Percentiles rank a stretch among this genome's conserved stretches.
phyloP scores from a whole-genome alignment of 2,797 vertebrate genomes.

The Chromis chromis region DNA sequence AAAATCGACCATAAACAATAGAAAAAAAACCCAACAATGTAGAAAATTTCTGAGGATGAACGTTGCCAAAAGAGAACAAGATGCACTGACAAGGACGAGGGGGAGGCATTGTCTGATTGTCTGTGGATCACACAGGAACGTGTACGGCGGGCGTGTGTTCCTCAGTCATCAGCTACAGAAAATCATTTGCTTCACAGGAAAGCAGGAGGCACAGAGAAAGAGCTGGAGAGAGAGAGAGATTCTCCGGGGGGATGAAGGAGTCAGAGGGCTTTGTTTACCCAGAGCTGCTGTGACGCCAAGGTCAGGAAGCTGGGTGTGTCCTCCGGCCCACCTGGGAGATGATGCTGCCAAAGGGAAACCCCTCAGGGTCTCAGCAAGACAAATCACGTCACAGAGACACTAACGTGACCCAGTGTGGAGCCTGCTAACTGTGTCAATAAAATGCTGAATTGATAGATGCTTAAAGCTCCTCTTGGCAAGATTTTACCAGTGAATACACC shows the following conservation, averaged over 20 bases:
- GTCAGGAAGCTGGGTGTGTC: constrained; percentile 65
- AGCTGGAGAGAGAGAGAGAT: constrained; percentile 1
- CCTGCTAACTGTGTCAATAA: constrained; percentile 43
- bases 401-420: background rate
- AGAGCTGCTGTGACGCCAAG: constrained; percentile 43
- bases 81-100: constrained; percentile 68
- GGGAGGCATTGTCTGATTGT: constrained; percentile 74
- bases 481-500: constrained; percentile 24
- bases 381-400: constrained; percentile 28
- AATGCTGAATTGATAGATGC: constrained; percentile 1
- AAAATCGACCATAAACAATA: constrained; percentile 76
- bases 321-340: constrained; percentile 63
- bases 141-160: constrained; percentile 51
- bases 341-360: constrained; percentile 40
- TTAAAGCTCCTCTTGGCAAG: constrained; percentile 35
- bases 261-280: constrained; percentile 70
- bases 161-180: constrained; percentile 64
- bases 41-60: constrained; percentile 60
- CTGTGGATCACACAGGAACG: constrained; percentile 66
- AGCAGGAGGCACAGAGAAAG: constrained; percentile 9
- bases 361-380: constrained; percentile 21
- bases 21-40: constrained; percentile 60
- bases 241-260: constrained; percentile 52
- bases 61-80: constrained; percentile 67
- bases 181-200: constrained; percentile 53